phyloP scores from a whole-genome alignment of 2,113 vertebrate species.

The Psilopsiagon aurifrons region DNA sequence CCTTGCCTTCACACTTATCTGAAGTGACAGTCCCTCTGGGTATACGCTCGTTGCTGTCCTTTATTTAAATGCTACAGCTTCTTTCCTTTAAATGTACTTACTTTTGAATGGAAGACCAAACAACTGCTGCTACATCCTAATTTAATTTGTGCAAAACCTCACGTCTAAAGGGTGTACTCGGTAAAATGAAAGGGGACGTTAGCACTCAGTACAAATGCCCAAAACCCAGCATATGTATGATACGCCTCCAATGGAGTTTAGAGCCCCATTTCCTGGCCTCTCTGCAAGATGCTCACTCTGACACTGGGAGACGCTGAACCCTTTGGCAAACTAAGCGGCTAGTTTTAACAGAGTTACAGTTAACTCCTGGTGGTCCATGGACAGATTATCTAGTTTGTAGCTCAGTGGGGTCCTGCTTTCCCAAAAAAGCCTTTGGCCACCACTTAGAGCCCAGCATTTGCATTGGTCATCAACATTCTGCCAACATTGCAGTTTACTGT shows the following conservation, averaged over 20 bases:
- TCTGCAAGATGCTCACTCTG: not conserved
- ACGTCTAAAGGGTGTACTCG: not conserved
- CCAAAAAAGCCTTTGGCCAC: not conserved
- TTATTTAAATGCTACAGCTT: not conserved
- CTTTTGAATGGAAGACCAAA: not conserved
- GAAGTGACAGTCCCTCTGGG: not conserved
- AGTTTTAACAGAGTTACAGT: not conserved
- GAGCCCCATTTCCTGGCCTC: not conserved
- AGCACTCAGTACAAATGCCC: not conserved
- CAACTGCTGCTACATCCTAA: not conserved
- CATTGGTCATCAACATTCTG: not conserved
- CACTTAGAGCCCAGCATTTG: not conserved
- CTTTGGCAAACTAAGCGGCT: not conserved
- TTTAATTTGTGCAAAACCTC: not conserved
- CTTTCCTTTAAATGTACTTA: not conserved
- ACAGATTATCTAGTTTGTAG: not conserved
- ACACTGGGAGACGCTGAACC: not conserved
- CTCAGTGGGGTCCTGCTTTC: not conserved
- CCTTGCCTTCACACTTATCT: not conserved
- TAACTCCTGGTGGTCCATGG: not conserved
- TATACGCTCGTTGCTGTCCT: not conserved
- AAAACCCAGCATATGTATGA: not conserved
- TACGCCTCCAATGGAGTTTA: not conserved
- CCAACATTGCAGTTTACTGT: not conserved
- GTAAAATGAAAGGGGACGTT: not conserved